Conservation (phyloP, 2,113 vertebrate species). For the Crotalus viridis region DNA sequence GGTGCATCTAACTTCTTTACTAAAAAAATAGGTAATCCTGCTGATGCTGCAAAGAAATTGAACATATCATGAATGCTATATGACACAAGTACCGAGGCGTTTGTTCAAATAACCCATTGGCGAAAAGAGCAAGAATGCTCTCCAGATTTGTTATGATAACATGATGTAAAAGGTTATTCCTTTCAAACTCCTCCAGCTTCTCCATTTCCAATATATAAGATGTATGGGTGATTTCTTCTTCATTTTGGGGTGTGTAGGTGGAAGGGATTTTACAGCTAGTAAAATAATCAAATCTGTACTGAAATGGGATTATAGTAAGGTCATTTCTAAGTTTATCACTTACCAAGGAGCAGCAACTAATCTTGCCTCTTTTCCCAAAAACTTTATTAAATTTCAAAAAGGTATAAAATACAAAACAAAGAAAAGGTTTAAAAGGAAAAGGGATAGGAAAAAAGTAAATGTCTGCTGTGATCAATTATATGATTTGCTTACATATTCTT, state of each 20-base stretch:
- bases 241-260: not conserved
- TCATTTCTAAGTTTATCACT: not conserved
- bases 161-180: not conserved
- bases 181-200: not conserved
- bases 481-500: not conserved
- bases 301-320: not conserved
- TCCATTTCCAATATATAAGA: not conserved
- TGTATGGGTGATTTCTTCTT: not conserved
- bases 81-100: not conserved
- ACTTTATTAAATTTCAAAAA: not conserved
- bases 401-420: not conserved
- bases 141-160: not conserved
- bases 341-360: not conserved
- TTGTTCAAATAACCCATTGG: slow-evolving; percentile 23
- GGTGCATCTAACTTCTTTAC: not conserved
- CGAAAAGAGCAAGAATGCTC: too few species aligned
- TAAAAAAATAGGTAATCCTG: not conserved
- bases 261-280: not conserved
- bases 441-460: not conserved
- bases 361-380: not conserved
- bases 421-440: not conserved
- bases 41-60: not conserved
- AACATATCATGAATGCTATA: not conserved
- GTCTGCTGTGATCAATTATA: not conserved
- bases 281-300: not conserved